A percentile compares a stretch with the other conserved stretches of the same genome.
phyloP scores from a whole-genome alignment of 35 echinoderm and acorn worm species.

The Chiridota heheva region DNA sequence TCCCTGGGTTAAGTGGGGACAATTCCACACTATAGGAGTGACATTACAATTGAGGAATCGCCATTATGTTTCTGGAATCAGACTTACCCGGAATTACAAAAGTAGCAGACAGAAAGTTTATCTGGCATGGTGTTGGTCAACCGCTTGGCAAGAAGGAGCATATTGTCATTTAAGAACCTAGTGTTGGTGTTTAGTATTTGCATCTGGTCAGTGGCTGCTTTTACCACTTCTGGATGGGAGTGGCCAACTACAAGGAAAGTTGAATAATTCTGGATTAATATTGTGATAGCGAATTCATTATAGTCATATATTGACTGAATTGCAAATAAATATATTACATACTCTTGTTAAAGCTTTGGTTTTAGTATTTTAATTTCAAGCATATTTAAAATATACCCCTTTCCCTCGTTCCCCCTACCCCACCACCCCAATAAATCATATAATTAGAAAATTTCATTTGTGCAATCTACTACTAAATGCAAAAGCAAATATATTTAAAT shows the following conservation, averaged over 20 bases:
- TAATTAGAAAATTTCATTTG: no score
- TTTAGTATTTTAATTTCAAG: no score
- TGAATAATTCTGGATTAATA: neutral
- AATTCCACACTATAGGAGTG: no score
- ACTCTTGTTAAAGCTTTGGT: neutral
- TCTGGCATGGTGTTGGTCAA: conserved; percentile 76
- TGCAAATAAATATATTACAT: neutral
- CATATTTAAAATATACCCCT: no score
- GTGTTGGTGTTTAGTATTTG: conserved; percentile 82
- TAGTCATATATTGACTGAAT: neutral
- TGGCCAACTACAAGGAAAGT: conserved; percentile 73
- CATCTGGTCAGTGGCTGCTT: conserved; percentile 85
- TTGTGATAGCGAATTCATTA: neutral
- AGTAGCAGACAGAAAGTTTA: conserved; percentile 68
- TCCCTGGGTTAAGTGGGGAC: no score
- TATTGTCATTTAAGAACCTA: conserved; percentile 82
- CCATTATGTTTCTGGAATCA: neutral
- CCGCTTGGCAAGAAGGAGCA: conserved; percentile 72
- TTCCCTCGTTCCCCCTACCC: no score
- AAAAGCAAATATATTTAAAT: no score
- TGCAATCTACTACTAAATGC: no score
- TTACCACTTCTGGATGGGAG: conserved; percentile 73
- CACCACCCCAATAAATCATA: no score
- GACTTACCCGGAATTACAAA: conserved; percentile 91
- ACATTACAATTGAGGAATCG: neutral